Evolutionary conservation across 2,888 invertebrate species (phyloP).

Genomic region (Eumerus sabulonum): DNA sequence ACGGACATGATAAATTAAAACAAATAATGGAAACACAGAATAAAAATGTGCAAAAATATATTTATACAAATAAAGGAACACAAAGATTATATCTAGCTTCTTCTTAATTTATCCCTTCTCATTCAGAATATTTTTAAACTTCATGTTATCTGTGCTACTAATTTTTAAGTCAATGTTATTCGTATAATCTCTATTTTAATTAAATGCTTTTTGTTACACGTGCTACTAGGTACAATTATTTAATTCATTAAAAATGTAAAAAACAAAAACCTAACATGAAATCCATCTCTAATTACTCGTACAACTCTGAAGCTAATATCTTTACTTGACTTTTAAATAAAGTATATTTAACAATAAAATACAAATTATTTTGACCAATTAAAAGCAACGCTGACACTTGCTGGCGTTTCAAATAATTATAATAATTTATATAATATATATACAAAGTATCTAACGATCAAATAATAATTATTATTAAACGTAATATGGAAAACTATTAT

Average conservation of each 20-base stretch:
- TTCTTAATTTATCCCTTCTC: conserved; percentile 33
- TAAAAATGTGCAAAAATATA: conserved; percentile 42
- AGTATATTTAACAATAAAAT: conserved; percentile 13
- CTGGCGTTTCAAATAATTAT: conserved; percentile 58
- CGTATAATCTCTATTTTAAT: conserved; percentile 26
- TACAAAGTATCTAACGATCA: conserved; percentile 59
- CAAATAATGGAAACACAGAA: conserved; percentile 20
- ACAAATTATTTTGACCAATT: conserved; percentile 66
- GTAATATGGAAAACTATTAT: conserved; percentile 68
- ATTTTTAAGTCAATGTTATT: conserved; percentile 72
- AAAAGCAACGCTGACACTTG: conserved; percentile 61
- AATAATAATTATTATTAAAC: conserved; percentile 55
- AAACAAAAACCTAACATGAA: conserved; percentile 23
- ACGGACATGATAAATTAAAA: conserved; percentile 47
- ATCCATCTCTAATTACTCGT: conserved; percentile 57
- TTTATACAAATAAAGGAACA: conserved; percentile 9
- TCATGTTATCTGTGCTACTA: conserved; percentile 76
- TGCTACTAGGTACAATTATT: background rate
- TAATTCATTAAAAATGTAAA: conserved; percentile 41
- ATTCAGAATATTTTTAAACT: conserved; percentile 11
- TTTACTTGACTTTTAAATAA: conserved; percentile 57
- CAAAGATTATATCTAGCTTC: conserved; percentile 19
- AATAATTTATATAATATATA: conserved; percentile 70
- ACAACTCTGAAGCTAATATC: conserved; percentile 62
- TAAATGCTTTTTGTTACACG: conserved; percentile 15